These are phyloP conservation scores for Felis chaus DNA, from an alignment of 2,113 vertebrate species.

Conservation along the genomic window DNA sequence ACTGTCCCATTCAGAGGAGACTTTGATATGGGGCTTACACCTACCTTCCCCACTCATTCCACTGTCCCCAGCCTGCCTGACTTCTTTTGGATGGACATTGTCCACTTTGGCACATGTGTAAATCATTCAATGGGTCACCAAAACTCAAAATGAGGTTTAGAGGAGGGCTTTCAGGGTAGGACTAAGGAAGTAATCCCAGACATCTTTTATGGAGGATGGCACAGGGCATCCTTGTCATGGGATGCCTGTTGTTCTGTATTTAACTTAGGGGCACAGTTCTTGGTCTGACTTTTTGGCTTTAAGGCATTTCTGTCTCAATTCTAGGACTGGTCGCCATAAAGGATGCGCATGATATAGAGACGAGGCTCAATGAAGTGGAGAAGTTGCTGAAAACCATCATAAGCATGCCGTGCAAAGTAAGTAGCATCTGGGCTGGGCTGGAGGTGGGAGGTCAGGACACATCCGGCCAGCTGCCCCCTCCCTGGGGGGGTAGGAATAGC, in stretches of 20 bases:
- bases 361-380: conserved; percentile 96
- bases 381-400: conserved; percentile 93
- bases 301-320: conserved; percentile 58
- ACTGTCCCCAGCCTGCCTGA: not conserved
- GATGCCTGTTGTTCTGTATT: not conserved
- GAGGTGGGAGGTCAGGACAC: not conserved
- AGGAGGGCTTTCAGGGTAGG: not conserved
- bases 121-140: too few relatives aligned
- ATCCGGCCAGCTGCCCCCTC: not conserved
- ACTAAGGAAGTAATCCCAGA: too few relatives aligned
- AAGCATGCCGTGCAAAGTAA: conserved; percentile 95
- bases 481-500: not conserved
- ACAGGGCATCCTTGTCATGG: rapidly evolving
- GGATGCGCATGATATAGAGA: conserved; percentile 95
- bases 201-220: rapidly evolving
- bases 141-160: not conserved
- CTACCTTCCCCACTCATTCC: not conserved
- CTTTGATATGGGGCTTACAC: not conserved
- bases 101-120: not conserved
- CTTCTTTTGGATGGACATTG: rapidly evolving
- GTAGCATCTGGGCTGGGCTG: not conserved
- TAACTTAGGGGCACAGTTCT: not conserved
- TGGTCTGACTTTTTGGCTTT: not conserved
- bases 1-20: rapidly evolving
- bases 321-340: conserved; percentile 95